A percentile compares a stretch with the other conserved stretches of the same genome.
Evolutionary conservation across 1,140 invertebrate genomes (phyloP).

Genomic region (Orussus abietinus): DNA sequence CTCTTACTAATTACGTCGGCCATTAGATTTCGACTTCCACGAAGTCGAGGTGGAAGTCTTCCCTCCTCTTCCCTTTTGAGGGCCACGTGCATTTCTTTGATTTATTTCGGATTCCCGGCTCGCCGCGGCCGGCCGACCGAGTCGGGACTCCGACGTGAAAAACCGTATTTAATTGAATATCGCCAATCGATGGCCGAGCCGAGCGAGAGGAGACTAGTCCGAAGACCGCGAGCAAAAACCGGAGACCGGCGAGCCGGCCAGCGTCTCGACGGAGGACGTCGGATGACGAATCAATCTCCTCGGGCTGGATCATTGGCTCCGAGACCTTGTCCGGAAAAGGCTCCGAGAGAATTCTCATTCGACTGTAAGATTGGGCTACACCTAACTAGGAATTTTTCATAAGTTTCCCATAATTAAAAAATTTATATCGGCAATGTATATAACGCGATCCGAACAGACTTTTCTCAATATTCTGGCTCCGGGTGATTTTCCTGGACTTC

Average conservation of each 20-base stretch:
- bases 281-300: conserved; percentile 14
- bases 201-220: conserved; percentile 25
- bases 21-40: conserved; percentile 33
- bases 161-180: conserved; percentile 44
- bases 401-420: too few species aligned
- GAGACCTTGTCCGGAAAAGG: too few species aligned
- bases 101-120: conserved; percentile 28
- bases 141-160: conserved; percentile 28
- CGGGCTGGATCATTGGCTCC: background rate
- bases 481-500: too few species aligned
- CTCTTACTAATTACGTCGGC: conserved; percentile 42
- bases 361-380: too few species aligned
- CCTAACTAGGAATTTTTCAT: too few species aligned
- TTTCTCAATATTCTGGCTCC: too few species aligned
- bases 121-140: conserved; percentile 21
- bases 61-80: too few species aligned
- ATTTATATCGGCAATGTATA: too few species aligned
- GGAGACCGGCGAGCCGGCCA: conserved; percentile 13
- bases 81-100: conserved; percentile 30
- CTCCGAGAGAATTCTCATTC: too few species aligned
- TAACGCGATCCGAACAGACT: too few species aligned
- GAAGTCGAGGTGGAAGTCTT: conserved; percentile 34
- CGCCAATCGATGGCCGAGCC: conserved; percentile 20
- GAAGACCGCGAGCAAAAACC: conserved; percentile 39
- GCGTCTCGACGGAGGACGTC: conserved; percentile 12